Conservation (phyloP, 2,797 vertebrate genomes). For the Pseudomugil tenellus region DNA sequence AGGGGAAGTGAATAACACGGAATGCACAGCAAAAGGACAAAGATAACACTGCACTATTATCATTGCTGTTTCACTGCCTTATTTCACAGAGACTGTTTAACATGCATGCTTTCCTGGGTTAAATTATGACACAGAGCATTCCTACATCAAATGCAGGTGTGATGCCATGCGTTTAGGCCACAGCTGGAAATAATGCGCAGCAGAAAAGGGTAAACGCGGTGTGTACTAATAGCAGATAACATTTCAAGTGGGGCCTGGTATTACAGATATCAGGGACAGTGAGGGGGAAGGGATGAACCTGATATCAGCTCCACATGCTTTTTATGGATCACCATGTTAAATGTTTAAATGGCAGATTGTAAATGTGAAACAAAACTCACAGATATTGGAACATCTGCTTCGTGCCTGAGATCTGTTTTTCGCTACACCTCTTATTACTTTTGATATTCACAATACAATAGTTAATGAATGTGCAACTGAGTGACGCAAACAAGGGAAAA, state of each 20-base stretch:
- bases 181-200: conserved; percentile 54
- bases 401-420: conserved; percentile 35
- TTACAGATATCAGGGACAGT: conserved; percentile 70
- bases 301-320: conserved; percentile 73
- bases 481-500: conserved; percentile 50
- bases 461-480: conserved; percentile 50
- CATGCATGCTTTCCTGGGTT: conserved; percentile 60
- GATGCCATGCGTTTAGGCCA: conserved; percentile 55
- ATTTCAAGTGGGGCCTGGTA: conserved; percentile 57
- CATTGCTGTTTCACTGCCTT: conserved; percentile 85
- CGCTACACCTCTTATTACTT: conserved; percentile 40
- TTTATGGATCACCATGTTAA: conserved; percentile 71
- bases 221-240: conserved; percentile 40
- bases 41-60: conserved; percentile 60
- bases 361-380: conserved; percentile 45
- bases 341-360: conserved; percentile 69
- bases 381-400: conserved; percentile 23
- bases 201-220: conserved; percentile 34
- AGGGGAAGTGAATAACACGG: conserved; percentile 57
- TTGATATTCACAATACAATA: conserved; percentile 35
- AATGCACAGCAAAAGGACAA: conserved; percentile 63
- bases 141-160: conserved; percentile 51
- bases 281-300: conserved; percentile 68
- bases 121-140: conserved; percentile 42
- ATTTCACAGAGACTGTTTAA: conserved; percentile 71